Evolutionary conservation across 2,888 invertebrate species (phyloP), one percentile per base, ranked within the genome.

Genomic region (Chloroclysta siterata): DNA sequence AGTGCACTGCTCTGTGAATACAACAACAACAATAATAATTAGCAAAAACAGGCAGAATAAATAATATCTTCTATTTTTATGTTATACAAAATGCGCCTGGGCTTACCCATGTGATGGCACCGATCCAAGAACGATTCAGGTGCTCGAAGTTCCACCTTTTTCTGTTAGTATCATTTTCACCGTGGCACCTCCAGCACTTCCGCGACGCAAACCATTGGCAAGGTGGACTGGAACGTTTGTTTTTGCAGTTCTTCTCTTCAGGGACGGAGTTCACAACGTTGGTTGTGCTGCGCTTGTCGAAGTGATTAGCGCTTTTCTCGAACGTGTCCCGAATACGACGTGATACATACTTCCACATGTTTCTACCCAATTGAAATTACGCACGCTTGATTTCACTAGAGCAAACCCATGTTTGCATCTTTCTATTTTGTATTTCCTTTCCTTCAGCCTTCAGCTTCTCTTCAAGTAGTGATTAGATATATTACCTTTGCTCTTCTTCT

Each of bases 281-380:
- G 66, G 90, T 84, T 53, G 89, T 84, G 71, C 90, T 87, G 46
- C 90, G 84, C 80, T 88, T 89, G 73, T 93, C 93, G 72, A 93
- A 89, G 76, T 90, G 89, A 74, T 90, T 91, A 61, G 84, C 89
- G 75, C 90, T 85, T 73, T 89, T 85, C 72, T 94, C 94, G 71
- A 93, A 83, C 36, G 91, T 89, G 71, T 94, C 94, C 73, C 89
- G 85, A 57, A 94, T 79, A 54, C 93, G 90, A 41, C 93, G 88
- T 33, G 93, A 84, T 56, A 93, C 89, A 90, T 91, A 94, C 83
- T 93, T 94, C 94, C 94, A 94, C 94, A 94, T 94, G 62, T 71
- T 80, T 76, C 79, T 77, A 60, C 55, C 42, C 42, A 47, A 63
- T 52, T 29, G 60, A 53, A 41, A 47, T 36, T 22, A 41, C 22